Evolutionary conservation across 2,113 vertebrate species (phyloP), one percentile per base, ranked within the genome.

Genomic region (Lasiurus borealis): DNA sequence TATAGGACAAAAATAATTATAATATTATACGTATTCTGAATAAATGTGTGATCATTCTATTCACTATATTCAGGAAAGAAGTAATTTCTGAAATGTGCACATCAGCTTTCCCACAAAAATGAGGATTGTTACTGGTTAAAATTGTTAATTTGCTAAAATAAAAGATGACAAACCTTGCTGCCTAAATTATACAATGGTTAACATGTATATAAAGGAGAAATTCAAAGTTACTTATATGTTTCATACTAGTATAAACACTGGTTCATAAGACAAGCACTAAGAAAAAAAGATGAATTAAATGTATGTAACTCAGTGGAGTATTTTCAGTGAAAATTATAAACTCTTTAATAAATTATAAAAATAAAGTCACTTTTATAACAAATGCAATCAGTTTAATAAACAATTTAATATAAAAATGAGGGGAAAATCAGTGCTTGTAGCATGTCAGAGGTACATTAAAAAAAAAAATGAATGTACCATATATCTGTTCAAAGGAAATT

Each of bases 221-320:
- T 72, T 92, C 5, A 34, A 80, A 82, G 15, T 81, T 89, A 75
- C 8, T 54, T 62, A 48, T 34, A 4, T 69, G 52, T 91, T 97
- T 89, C 0, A 7, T 89, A 46, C 15, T 66, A 2, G 0, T 85
- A 82, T 36, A 82, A 94, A 85, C 44, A 46, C 10, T 88, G n/a
- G 19, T n/a, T 83, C 11, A n/a, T 82, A 54, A 85, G 80, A 71
- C 11, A 1, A 11, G 15, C 86, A 54, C 14, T 54, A 18, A 68
- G 85, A 62, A 91, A 75, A 93, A 13, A 93, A 88, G 14, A 75
- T 48, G 6, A 59, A 72, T 87, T 85, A 93, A 85, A 76, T 90
- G 0, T 75, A 48, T 57, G 66, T 73, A 3, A 84, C 2, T 16
- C 85, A 16, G 5, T 77, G 0, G 48, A 77, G 46, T 92, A 95